Conservation (phyloP, 1,140 invertebrate species). For the Ladona fulva region DNA sequence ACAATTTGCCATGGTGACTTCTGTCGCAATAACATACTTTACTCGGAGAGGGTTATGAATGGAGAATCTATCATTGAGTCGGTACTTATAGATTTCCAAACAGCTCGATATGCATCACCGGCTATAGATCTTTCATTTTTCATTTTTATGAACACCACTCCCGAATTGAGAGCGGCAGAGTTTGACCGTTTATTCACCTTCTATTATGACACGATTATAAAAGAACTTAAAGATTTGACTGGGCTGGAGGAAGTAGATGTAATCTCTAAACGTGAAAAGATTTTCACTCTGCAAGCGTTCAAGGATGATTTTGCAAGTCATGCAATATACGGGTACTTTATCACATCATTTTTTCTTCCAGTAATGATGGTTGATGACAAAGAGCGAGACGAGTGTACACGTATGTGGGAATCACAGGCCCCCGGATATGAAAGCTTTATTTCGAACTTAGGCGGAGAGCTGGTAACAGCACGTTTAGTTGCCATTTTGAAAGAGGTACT, state of each 20-base stretch:
- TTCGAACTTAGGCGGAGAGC: neutral
- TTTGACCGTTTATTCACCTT: slow-evolving; percentile 17
- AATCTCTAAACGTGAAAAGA: neutral
- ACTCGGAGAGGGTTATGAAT: slow-evolving; percentile 21
- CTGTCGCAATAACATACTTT: neutral
- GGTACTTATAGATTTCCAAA: slow-evolving; percentile 21
- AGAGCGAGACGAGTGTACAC: slow-evolving; percentile 11
- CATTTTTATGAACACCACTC: slow-evolving; percentile 17
- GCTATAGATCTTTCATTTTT: slow-evolving; percentile 19
- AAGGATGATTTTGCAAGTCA: neutral
- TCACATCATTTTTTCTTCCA: neutral
- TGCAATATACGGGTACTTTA: neutral
- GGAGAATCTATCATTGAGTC: slow-evolving; percentile 18
- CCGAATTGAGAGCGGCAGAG: slow-evolving; percentile 17
- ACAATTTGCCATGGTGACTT: neutral
- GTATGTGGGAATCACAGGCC: neutral
- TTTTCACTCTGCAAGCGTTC: neutral
- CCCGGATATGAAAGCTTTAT: neutral
- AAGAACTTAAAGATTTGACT: neutral
- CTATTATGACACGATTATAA: slow-evolving; percentile 18
- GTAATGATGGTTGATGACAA: slow-evolving; percentile 12
- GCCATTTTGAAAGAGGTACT: neutral
- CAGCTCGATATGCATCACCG: slow-evolving; percentile 14
- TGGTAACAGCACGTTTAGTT: neutral
- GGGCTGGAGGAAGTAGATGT: neutral